Evolutionary conservation across 2,113 vertebrate species (phyloP), one percentile per base, ranked within the genome.

Genomic region (Oncorhynchus clarkii): DNA sequence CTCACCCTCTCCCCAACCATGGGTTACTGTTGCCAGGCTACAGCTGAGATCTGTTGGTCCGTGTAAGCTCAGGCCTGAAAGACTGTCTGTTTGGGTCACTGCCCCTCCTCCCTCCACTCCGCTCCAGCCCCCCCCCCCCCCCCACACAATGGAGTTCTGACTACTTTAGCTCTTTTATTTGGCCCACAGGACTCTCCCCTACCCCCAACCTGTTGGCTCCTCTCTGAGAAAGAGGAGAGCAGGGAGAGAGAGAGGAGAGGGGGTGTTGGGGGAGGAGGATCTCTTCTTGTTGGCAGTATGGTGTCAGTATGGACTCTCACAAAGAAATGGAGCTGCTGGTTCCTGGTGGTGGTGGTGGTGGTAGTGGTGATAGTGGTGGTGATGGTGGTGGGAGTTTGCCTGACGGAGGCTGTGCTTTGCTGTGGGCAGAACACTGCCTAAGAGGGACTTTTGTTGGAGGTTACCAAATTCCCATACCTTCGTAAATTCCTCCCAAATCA

Each of bases 11-110:
- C 85, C 73, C 71, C 90, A 89, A 88, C 92, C 88, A 89, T 92
- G 91, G 93, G 92, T 92, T 93, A 93, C 92, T 93, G 93, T 94
- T 94, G 92, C 93, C 92, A 93, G 89, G 93, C 89, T 91, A 93
- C 93, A 87, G 89, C 89, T 82, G 76, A 90, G 89, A 92, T 90
- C 91, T 92, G 91, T 92, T 90, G 88, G 91, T 89, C 85, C 85
- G 78, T 92, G 89, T 91, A 88, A 91, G 88, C 88, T 77, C 84
- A 78, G 85, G 87, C 85, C 90, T 93, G 90, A 94, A 93, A 94
- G 91, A 90, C 92, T 86, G 89, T 89, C 91, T 92, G 93, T 92
- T 93, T 93, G 93, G 91, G 92, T 92, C 93, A 93, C 86, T 92
- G 90, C 90, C 81, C 88, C 90, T 75, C 88, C 75, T 62, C 77